Evolutionary conservation across 2,113 vertebrate genomes (phyloP), one percentile per base, ranked within the genome.

Genomic region (Psittacula cyanocephala): DNA sequence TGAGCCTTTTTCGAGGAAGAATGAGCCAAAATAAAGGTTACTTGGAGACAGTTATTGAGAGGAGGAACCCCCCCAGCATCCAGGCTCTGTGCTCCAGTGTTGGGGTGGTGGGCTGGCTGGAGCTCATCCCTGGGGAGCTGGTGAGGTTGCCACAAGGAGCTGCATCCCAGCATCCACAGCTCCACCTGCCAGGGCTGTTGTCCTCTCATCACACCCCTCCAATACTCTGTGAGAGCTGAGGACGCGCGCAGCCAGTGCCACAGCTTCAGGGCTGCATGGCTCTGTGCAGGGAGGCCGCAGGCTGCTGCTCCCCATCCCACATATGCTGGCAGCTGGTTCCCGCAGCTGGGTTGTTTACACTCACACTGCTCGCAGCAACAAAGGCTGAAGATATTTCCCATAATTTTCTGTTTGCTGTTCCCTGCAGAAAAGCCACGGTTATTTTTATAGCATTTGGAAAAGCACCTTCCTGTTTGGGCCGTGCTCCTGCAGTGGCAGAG

Each of bases 401-500:
- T 88, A 83, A 95, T 79, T 93, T 35, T 97, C 41, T 88, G 72
- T 41, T 75, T 68, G 52, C 78, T 72, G 43, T 33, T 85, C 43
- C 60, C 71, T 7, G n/a, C 47, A 35, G 44, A 67, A 46, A 39
- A 86, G 86, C 64, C 63, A 65, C 10, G 43, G 55, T 82, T 95
- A 89, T 95, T 96, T 89, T 93, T 88, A 63, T 33, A 72, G 63
- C 46, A 52, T 91, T 52, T 53, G 69, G 62, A 90, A 89, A 93
- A 84, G 68, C 53, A 55, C 62, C 50, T 97, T 95, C 88, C 94
- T 96, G 91, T 93, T 91, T 95, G 86, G 47, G 86, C 28, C 2
- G 17, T 22, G 50, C 17, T 67, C 43, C 53, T 15, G 57, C 35
- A 17, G 44, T 4, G 39, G 46, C 81, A 33, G 79, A 67, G 52